Percentiles rank a stretch among this genome's conserved stretches.
Evolutionary conservation across 2,888 invertebrate genomes (phyloP).

Genomic region (Bhutanitis thaidina): DNA sequence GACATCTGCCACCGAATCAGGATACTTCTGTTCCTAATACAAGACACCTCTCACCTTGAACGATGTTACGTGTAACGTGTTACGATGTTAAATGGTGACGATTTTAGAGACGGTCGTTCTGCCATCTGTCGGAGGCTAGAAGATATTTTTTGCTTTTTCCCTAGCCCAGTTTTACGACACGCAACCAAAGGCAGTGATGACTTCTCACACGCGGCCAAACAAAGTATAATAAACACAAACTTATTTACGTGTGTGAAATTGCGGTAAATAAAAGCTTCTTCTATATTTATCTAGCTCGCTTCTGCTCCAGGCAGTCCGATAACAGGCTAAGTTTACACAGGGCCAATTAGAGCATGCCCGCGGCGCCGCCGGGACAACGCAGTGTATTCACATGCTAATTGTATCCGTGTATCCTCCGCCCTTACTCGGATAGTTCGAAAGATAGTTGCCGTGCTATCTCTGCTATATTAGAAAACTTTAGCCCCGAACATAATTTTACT

Average conservation of each 20-base stretch:
- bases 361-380: conserved; percentile 45
- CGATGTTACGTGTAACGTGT: too few relatives aligned
- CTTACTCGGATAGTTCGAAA: conserved; percentile 2
- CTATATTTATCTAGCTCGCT: conserved; percentile 22
- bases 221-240: too few relatives aligned
- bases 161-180: too few relatives aligned
- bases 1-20: too few relatives aligned
- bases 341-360: conserved; percentile 71
- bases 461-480: conserved; percentile 16
- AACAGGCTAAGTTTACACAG: conserved; percentile 74
- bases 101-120: too few relatives aligned
- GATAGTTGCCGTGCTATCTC: conserved; percentile 6
- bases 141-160: too few relatives aligned
- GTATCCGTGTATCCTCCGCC: conserved; percentile 34
- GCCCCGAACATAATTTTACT: conserved; percentile 6
- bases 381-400: conserved; percentile 63
- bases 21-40: too few relatives aligned
- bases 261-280: conserved; percentile 21
- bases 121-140: too few relatives aligned
- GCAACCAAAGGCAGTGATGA: too few relatives aligned
- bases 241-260: neutral
- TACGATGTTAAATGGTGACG: too few relatives aligned
- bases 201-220: too few relatives aligned
- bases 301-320: conserved; percentile 57
- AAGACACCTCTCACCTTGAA: too few relatives aligned